Percentiles rank a stretch among this genome's conserved stretches.
Conservation (phyloP, 2,888 invertebrate genomes). For the Argyresthia goedartella region DNA sequence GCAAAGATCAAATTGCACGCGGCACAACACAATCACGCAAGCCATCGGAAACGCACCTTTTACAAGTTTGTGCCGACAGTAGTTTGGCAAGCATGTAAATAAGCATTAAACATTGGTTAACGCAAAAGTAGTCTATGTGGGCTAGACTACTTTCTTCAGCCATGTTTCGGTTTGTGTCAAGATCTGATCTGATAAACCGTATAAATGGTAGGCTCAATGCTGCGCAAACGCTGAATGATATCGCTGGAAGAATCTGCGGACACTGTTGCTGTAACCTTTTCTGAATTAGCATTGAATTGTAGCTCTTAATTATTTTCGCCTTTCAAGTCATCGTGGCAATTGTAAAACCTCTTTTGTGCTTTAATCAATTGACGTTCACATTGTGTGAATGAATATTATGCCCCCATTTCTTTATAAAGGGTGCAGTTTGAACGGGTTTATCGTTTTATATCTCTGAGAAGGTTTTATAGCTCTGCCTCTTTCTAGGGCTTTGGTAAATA, state of each 20-base stretch:
- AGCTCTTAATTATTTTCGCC: conserved; percentile 21
- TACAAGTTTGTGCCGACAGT: too few relatives aligned
- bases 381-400: background rate
- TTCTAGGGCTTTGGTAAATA: too few relatives aligned
- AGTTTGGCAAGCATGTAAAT: too few relatives aligned
- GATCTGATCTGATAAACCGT: background rate
- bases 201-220: background rate
- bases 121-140: too few relatives aligned
- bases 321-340: conserved; percentile 14
- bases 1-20: too few relatives aligned
- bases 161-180: too few relatives aligned
- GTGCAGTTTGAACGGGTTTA: background rate
- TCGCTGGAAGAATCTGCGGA: background rate
- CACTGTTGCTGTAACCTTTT: conserved; percentile 9
- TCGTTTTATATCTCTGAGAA: background rate
- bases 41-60: background rate
- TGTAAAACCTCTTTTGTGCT: conserved; percentile 19
- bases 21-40: too few relatives aligned
- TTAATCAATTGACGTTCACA: conserved; percentile 9
- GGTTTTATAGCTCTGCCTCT: too few relatives aligned
- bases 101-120: too few relatives aligned
- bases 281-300: conserved; percentile 28
- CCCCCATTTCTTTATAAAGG: background rate
- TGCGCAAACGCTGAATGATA: background rate
- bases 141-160: too few relatives aligned